phyloP scores from a whole-genome alignment of 2,113 vertebrate species.

The Chamaea fasciata region DNA sequence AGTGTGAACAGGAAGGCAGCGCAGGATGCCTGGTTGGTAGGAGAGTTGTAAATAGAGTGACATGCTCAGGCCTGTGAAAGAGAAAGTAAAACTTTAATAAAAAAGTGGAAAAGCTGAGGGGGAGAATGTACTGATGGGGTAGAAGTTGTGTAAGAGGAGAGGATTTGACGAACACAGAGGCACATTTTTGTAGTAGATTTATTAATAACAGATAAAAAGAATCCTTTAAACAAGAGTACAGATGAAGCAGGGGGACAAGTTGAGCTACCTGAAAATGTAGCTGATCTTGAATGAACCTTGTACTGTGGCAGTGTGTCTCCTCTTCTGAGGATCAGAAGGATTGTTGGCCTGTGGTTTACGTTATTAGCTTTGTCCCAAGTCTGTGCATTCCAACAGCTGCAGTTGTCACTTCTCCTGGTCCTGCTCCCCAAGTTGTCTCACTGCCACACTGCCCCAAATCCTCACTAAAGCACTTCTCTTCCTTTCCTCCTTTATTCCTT shows the following conservation, averaged over 20 bases:
- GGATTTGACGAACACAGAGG: background rate
- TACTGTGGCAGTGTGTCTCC: background rate
- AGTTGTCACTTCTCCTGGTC: background rate
- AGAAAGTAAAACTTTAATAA: background rate
- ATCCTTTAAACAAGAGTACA: background rate
- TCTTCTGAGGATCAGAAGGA: background rate
- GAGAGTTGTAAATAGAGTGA: background rate
- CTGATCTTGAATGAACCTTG: background rate
- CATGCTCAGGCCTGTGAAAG: background rate
- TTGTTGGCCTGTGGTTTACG: background rate
- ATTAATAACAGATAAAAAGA: background rate
- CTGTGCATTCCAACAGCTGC: background rate
- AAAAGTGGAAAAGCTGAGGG: background rate
- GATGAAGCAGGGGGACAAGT: background rate
- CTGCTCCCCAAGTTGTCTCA: background rate
- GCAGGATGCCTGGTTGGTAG: accelerated
- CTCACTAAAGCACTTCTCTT: accelerated
- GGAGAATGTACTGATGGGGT: accelerated
- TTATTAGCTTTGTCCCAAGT: background rate
- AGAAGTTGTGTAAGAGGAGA: background rate
- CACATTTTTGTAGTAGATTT: background rate
- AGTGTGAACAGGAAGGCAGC: background rate
- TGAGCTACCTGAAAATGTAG: background rate
- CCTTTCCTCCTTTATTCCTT: background rate
- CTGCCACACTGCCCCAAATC: background rate